These are phyloP conservation scores for Drosophila simulans DNA, from an alignment of 1,140 invertebrate genomes.

Conservation along the genomic window DNA sequence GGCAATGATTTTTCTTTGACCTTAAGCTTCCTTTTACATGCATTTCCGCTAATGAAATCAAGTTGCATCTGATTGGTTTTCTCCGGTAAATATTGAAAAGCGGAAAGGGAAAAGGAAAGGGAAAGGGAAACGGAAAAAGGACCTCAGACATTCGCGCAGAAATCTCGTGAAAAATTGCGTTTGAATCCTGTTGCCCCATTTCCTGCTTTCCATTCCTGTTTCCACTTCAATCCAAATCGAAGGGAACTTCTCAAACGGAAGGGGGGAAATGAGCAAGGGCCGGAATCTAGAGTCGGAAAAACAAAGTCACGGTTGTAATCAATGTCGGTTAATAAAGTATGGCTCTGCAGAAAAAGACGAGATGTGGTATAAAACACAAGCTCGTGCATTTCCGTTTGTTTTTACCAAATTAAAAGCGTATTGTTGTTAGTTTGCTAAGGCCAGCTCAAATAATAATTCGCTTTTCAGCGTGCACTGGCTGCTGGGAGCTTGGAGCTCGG, in stretches of 20 bases:
- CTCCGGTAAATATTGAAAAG: neutral
- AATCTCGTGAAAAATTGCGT: neutral
- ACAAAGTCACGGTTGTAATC: constrained; percentile 18
- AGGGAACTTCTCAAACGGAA: neutral
- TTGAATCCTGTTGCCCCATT: neutral
- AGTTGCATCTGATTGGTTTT: constrained; percentile 6
- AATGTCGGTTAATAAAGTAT: constrained; percentile 8
- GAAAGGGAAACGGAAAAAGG: neutral
- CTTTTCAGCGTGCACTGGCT: constrained; percentile 8
- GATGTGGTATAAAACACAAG: neutral
- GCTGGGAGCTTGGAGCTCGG: neutral
- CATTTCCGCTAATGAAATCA: constrained; percentile 7
- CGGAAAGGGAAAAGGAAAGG: neutral
- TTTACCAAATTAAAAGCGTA: too few species aligned
- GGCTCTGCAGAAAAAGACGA: neutral
- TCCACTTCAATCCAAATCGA: constrained; percentile 1
- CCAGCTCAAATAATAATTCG: too few species aligned
- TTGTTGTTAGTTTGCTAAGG: too few species aligned
- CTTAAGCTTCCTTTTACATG: neutral
- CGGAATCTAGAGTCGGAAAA: neutral
- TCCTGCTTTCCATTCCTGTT: constrained; percentile 5
- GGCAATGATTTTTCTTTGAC: neutral
- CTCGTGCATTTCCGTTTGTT: too few species aligned
- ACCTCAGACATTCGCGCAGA: neutral
- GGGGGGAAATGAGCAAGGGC: neutral